Evolutionary conservation across 2,797 vertebrate species (phyloP).

Genomic region (Anguilla megastoma): DNA sequence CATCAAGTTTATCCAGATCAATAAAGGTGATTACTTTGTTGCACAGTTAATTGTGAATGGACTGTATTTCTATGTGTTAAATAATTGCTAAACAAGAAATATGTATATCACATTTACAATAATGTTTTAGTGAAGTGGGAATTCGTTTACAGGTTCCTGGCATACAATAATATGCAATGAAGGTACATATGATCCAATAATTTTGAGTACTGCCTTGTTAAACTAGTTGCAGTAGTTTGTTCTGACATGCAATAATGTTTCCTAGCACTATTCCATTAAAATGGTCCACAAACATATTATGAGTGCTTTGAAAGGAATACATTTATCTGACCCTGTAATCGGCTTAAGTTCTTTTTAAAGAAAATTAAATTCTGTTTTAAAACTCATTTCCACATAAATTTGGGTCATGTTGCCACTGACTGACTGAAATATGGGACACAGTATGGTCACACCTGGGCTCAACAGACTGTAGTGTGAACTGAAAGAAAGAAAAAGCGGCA

Average conservation of each 20-base stretch:
- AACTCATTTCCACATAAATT: not conserved
- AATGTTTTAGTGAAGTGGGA: not conserved
- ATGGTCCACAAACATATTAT: not conserved
- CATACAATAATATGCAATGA: not conserved
- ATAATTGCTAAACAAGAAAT: not conserved
- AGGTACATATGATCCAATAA: not conserved
- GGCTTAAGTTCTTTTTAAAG: not conserved
- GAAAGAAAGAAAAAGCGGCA: not conserved
- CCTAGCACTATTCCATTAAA: not conserved
- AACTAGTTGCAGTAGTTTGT: not conserved
- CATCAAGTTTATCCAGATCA: not conserved
- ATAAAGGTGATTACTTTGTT: not conserved
- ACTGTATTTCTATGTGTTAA: not conserved
- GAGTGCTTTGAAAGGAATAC: not conserved
- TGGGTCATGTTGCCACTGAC: not conserved
- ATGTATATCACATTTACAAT: not conserved
- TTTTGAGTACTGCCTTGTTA: not conserved
- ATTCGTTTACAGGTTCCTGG: not conserved
- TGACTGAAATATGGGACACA: not conserved
- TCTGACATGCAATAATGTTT: not conserved
- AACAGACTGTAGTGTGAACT: not conserved
- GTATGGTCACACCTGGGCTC: not conserved
- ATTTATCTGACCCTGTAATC: not conserved
- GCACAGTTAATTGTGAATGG: not conserved
- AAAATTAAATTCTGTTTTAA: not conserved